phyloP scores from a whole-genome alignment of 2,888 invertebrate genomes.

The Ashinkailepas kermadecensis region DNA sequence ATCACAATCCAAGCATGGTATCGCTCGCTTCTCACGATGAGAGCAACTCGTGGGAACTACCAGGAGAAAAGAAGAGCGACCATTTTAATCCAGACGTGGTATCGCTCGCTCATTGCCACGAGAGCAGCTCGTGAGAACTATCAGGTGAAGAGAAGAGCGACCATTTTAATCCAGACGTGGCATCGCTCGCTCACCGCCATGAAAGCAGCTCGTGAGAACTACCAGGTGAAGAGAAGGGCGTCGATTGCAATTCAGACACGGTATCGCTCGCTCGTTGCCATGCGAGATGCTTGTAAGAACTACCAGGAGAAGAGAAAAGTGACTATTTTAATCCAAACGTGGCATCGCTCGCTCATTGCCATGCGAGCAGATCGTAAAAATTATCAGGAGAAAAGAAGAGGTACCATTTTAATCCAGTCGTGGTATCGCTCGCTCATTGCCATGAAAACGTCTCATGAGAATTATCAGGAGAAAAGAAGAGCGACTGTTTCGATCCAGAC shows the following conservation, averaged over 20 bases:
- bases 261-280: constrained; percentile 13
- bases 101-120: background rate
- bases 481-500: no score
- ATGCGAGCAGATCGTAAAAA: no score
- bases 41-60: background rate
- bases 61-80: background rate
- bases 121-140: background rate
- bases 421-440: no score
- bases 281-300: background rate
- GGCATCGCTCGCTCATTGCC: no score
- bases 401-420: no score
- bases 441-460: no score
- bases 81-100: constrained; percentile 23
- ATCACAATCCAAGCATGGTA: constrained; percentile 12
- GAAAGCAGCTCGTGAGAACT: constrained; percentile 2
- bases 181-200: background rate
- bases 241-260: constrained; percentile 16
- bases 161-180: constrained; percentile 13
- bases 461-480: no score
- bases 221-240: background rate
- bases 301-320: background rate
- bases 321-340: no score
- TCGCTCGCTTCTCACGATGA: constrained; percentile 19
- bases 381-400: no score
- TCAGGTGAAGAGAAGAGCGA: background rate